These are phyloP conservation scores for Cuniculus paca DNA, from an alignment of 2,797 vertebrate species.

Conservation along the genomic window DNA sequence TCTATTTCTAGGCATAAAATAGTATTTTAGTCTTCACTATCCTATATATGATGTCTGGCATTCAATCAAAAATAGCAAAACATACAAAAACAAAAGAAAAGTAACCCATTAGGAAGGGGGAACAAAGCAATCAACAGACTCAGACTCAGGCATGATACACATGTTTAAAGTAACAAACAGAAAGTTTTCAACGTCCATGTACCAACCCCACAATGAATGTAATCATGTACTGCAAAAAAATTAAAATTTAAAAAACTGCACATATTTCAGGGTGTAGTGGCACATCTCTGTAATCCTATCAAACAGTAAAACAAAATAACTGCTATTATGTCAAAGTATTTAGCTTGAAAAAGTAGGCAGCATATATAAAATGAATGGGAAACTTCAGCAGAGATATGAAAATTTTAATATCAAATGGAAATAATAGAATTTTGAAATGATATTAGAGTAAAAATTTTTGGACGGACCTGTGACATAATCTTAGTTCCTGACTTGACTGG, in stretches of 20 bases:
- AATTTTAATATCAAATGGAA: conserved; percentile 1
- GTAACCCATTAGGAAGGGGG: not conserved
- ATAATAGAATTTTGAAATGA: not conserved
- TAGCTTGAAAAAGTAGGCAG: not conserved
- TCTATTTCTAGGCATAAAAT: not conserved
- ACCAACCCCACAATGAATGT: not conserved
- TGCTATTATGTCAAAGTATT: not conserved
- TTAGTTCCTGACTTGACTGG: not conserved
- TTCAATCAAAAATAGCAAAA: not conserved
- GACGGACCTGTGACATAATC: not conserved
- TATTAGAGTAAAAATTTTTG: not conserved
- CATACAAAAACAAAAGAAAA: not conserved
- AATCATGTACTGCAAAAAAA: not conserved
- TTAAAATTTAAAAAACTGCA: not conserved
- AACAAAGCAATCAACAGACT: not conserved
- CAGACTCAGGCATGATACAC: not conserved
- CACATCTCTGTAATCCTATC: not conserved
- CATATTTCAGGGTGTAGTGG: not conserved
- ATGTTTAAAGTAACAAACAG: not conserved
- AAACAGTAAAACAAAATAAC: not conserved
- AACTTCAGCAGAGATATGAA: not conserved
- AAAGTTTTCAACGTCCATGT: not conserved
- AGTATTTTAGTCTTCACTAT: not conserved
- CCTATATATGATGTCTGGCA: not conserved
- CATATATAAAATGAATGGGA: not conserved